Conservation (phyloP, 2,113 vertebrate genomes). For the Tychaedon coryphoeus region DNA sequence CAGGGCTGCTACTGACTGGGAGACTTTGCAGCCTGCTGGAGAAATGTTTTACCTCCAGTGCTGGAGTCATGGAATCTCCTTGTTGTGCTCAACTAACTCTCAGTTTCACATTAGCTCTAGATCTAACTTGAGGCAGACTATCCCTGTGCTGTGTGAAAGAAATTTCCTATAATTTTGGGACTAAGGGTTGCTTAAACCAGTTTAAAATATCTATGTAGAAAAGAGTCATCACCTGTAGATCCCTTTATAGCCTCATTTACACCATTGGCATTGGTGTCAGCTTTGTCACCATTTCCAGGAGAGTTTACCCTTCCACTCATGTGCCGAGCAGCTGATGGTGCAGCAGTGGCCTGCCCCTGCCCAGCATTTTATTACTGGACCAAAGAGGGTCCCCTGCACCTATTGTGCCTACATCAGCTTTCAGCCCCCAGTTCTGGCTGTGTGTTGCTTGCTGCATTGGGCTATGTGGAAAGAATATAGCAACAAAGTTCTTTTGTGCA, state of each 20-base stretch:
- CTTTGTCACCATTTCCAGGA: not conserved
- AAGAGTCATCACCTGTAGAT: not conserved
- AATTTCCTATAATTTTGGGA: not conserved
- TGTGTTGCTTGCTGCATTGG: not conserved
- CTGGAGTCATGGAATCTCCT: not conserved
- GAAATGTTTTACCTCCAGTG: not conserved
- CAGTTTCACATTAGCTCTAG: not conserved
- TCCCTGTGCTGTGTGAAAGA: not conserved
- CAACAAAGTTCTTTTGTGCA: too few relatives aligned
- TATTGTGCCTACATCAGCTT: not conserved
- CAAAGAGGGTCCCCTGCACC: accelerated
- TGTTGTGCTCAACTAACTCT: accelerated
- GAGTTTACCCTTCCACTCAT: accelerated
- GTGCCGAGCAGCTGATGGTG: not conserved
- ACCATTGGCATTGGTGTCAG: not conserved
- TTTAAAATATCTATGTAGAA: not conserved
- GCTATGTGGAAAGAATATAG: too few relatives aligned
- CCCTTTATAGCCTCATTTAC: not conserved
- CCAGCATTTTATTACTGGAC: not conserved
- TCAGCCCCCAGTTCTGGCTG: not conserved
- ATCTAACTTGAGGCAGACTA: not conserved
- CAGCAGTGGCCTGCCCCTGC: not conserved
- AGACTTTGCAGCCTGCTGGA: not conserved
- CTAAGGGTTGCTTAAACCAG: not conserved
- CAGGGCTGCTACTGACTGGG: not conserved